Evolutionary conservation across 2,113 vertebrate species (phyloP).

Genomic region (Zosterops japonicus): DNA sequence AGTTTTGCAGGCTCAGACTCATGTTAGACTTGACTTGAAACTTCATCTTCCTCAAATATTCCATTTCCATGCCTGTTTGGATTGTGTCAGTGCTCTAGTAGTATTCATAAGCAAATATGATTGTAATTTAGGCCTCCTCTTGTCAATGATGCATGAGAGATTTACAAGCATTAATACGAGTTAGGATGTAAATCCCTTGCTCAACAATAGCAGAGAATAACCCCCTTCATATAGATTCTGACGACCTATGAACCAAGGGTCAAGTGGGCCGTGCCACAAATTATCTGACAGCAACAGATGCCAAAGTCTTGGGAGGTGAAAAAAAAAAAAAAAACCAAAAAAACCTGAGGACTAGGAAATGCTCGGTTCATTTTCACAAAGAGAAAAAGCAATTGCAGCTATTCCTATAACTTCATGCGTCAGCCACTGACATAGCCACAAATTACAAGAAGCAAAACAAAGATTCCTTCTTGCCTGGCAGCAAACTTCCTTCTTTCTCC

Average conservation of each 20-base stretch:
- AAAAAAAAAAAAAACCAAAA: conserved; percentile 2
- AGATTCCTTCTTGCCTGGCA: conserved; percentile 35
- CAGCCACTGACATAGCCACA: conserved; percentile 8
- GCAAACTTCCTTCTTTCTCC: neutral
- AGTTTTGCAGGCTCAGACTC: neutral
- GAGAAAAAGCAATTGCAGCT: neutral
- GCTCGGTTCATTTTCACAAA: neutral
- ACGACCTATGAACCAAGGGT: conserved; percentile 71
- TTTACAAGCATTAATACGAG: conserved; percentile 68
- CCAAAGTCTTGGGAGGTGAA: neutral
- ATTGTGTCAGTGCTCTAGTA: neutral
- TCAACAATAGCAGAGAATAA: conserved; percentile 65
- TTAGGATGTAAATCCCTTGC: conserved; percentile 67
- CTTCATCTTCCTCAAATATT: neutral
- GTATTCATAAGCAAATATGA: conserved; percentile 67
- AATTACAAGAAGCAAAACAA: conserved; percentile 42
- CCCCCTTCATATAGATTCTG: conserved; percentile 61
- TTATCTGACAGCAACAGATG: conserved; percentile 64
- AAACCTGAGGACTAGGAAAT: neutral
- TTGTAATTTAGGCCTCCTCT: conserved; percentile 59
- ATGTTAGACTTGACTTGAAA: neutral
- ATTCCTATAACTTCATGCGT: conserved; percentile 19
- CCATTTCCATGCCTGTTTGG: neutral
- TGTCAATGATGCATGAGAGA: conserved; percentile 59
- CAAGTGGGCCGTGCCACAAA: conserved; percentile 54